Base-by-base conservation (phyloP, 53 echinoderm and acorn worm genomes). In the Temnopleurus reevesii region DNA sequence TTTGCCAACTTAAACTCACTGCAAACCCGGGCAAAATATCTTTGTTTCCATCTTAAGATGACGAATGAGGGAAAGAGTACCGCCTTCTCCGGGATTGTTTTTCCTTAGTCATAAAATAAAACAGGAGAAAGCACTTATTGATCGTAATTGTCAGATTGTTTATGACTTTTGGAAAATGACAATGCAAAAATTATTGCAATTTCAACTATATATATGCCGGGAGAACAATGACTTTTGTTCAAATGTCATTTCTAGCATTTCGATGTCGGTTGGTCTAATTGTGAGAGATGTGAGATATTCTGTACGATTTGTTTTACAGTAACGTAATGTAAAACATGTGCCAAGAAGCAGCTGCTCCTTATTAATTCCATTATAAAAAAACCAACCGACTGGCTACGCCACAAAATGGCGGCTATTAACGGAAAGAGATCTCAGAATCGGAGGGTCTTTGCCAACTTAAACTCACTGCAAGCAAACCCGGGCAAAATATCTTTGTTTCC, bases 361-460 rank as follows among this genome's bases (percentile, higher is more conserved):
- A 63, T 23, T 63, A 33, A 33, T 63, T 63, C 34, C 33, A 63
- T 63, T 12, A 33, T 15, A 4, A 33, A 12, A 63, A 63, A 13
- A 63, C 63, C 33, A 31, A 33, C 0, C 33, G 7, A n/a, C 23
- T 36, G 23, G 71, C 71, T 71, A 71, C 36, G 38, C 71, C 71
- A 38, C 71, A 8, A 71, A 43, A 71, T 38, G 71, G 38, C 71
- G 41, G 36, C 71, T 36, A 36, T 1, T 21, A 21, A 36, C 71
- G 71, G 71, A 71, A 71, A 41, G 43, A 19, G 41, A 36, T 2
- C 49, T 9, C 10, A 49, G 10, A 27, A 71, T 71, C 35, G 41
- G n/a, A 71, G 71, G 71, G 71, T 71, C 36, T 71, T 36, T 41
- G 71, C 71, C 71, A 71, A 71, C 36, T 71, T 41, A 71, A 36